These are phyloP conservation scores for Caiman crocodilus DNA, from an alignment of 2,797 vertebrate species.

Conservation along the genomic window DNA sequence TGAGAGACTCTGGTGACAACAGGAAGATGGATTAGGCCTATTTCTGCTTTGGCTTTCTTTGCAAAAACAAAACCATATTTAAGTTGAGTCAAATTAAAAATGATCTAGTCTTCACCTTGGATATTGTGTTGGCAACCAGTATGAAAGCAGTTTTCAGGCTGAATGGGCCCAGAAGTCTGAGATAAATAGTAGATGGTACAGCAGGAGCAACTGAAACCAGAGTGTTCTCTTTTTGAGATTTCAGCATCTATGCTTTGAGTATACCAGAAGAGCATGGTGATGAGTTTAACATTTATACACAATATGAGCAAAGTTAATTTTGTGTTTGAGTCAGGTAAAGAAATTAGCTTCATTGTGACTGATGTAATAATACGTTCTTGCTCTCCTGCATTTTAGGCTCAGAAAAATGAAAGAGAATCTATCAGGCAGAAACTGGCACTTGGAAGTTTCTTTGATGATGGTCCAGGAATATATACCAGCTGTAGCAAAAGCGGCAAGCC, in stretches of 20 bases:
- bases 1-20: not conserved
- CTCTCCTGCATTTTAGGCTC: conserved; percentile 85
- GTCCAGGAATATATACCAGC: conserved; percentile 96
- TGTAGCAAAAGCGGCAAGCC: conserved; percentile 99
- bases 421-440: conserved; percentile 98
- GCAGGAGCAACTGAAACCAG: not conserved
- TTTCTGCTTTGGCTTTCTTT: too few species aligned
- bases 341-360: not conserved
- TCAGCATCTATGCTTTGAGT: too few species aligned
- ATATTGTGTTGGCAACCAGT: not conserved
- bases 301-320: not conserved
- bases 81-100: not conserved
- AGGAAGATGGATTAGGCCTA: rapidly evolving
- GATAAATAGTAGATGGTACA: not conserved
- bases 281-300: not conserved
- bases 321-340: not conserved
- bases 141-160: not conserved
- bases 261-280: rapidly evolving
- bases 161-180: not conserved
- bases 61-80: too few species aligned
- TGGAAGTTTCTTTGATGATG: conserved; percentile 99
- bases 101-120: not conserved
- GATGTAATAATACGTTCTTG: not conserved
- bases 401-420: conserved; percentile 99
- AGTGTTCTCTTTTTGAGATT: not conserved